Percentiles rank a stretch among this genome's conserved stretches.
These are phyloP conservation scores for Lanius ludovicianus DNA, from an alignment of 2,113 vertebrate genomes.

Conservation along the genomic window DNA sequence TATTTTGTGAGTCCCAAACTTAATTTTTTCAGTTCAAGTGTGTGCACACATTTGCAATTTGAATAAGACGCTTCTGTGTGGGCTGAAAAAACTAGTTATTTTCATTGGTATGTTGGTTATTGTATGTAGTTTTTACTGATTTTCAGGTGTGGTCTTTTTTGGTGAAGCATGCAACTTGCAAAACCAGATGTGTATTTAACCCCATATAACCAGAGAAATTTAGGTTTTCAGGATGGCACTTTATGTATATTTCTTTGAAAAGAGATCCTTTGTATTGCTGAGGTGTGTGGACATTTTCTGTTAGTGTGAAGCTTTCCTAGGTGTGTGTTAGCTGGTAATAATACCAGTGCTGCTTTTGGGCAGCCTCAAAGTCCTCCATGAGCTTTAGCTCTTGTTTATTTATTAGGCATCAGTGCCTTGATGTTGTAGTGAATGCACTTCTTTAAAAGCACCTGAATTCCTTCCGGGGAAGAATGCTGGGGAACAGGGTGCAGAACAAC, in stretches of 20 bases:
- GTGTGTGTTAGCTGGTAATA: background rate
- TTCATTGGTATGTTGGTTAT: background rate
- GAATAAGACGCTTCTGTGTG: background rate
- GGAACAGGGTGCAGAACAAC: background rate
- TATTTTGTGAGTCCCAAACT: background rate
- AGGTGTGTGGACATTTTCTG: background rate
- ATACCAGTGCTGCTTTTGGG: background rate
- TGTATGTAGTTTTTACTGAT: background rate
- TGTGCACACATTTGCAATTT: fast-evolving
- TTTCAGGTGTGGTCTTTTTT: background rate
- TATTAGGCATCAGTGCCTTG: background rate
- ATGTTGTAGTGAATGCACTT: background rate
- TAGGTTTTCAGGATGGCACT: background rate
- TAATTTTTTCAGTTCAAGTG: background rate
- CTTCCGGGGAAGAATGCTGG: background rate
- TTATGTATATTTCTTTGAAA: background rate
- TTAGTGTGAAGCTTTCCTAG: background rate
- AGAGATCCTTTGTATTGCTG: background rate
- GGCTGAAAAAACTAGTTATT: background rate
- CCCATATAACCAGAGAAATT: background rate
- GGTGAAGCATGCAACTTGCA: background rate
- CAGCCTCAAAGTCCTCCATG: background rate
- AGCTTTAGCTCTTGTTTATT: background rate
- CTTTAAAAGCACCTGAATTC: background rate
- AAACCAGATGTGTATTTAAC: background rate